Evolutionary conservation across 2,888 invertebrate species (phyloP).

Genomic region (Agapostemon virescens): DNA sequence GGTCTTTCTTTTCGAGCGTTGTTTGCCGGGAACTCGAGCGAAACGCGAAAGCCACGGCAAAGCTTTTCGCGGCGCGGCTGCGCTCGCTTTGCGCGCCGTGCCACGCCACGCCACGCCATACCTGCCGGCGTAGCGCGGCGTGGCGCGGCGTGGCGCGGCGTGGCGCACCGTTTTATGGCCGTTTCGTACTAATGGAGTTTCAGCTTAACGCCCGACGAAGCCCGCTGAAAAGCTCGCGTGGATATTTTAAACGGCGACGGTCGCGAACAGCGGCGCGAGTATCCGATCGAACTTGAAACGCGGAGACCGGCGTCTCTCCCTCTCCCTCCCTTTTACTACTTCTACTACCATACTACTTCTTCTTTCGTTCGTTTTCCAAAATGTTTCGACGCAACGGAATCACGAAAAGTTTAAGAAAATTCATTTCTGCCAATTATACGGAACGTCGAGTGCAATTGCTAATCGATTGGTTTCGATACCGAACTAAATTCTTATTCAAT

Average conservation of each 20-base stretch:
- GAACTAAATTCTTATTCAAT: too few relatives aligned
- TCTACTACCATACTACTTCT: not conserved
- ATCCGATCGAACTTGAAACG: conserved; percentile 54
- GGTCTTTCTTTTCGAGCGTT: conserved; percentile 26
- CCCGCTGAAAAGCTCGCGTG: conserved; percentile 52
- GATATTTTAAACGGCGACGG: conserved; percentile 51
- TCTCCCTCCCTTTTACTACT: not conserved
- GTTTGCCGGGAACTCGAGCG: conserved; percentile 40
- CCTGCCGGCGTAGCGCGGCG: conserved; percentile 32
- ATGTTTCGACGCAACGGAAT: not conserved
- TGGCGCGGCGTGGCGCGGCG: conserved; percentile 37
- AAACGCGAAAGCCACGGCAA: conserved; percentile 41
- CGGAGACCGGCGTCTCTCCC: not conserved
- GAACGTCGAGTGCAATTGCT: too few relatives aligned
- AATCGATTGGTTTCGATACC: too few relatives aligned
- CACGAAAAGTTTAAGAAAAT: too few relatives aligned
- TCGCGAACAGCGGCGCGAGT: not conserved
- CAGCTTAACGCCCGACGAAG: conserved; percentile 44
- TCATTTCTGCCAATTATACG: too few relatives aligned
- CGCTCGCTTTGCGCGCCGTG: conserved; percentile 22
- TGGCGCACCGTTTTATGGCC: conserved; percentile 39
- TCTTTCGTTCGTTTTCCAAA: not conserved
- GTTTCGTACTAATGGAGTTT: conserved; percentile 63
- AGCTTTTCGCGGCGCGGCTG: conserved; percentile 48
- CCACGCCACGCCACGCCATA: conserved; percentile 12